Conservation (phyloP, 2,888 invertebrate genomes). For the Carpatolechia fugitivella region DNA sequence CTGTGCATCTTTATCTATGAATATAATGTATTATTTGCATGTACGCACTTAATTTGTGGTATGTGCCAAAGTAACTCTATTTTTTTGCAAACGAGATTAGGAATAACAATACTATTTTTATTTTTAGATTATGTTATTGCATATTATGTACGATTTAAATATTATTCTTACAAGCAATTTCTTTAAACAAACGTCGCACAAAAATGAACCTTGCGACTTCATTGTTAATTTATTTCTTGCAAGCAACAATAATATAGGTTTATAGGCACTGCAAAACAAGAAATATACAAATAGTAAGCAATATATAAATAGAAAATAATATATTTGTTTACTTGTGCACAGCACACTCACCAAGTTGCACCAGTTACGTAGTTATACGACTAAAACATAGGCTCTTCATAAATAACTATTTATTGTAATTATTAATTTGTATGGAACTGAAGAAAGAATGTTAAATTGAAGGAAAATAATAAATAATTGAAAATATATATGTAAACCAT, state of each 20-base stretch:
- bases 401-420: background rate
- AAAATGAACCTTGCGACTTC: no score
- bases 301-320: background rate
- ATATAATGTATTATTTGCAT: slow-evolving; percentile 16
- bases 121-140: slow-evolving; percentile 3
- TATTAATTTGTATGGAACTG: background rate
- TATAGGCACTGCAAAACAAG: no score
- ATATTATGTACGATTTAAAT: no score
- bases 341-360: slow-evolving; percentile 11
- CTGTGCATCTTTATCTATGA: slow-evolving; percentile 25
- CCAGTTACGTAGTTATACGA: slow-evolving; percentile 1
- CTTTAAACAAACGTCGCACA: background rate
- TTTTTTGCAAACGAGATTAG: background rate
- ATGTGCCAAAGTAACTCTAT: slow-evolving; percentile 40
- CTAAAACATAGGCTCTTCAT: slow-evolving; percentile 3
- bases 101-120: background rate
- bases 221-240: no score
- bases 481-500: slow-evolving; percentile 1
- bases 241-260: no score
- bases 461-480: background rate
- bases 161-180: no score
- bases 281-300: no score
- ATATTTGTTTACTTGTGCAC: slow-evolving; percentile 14
- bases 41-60: slow-evolving; percentile 26
- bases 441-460: background rate